Conservation (phyloP, 2,888 invertebrate species). For the Acrobeloides nanus region DNA sequence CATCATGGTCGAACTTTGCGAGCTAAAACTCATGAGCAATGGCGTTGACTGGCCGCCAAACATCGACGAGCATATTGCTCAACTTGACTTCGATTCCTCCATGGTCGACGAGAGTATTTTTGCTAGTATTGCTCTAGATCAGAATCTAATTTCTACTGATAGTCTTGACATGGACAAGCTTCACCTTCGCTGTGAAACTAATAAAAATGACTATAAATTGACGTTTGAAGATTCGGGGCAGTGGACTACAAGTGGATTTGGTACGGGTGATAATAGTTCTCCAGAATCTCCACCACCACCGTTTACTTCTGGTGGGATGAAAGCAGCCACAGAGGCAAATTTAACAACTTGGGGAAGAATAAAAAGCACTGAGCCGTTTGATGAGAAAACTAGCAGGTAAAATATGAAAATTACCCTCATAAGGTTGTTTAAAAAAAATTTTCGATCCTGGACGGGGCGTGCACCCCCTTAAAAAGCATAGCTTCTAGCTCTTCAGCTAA, state of each 20-base stretch:
- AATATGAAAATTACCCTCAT: no score
- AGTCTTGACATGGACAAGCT: constrained; percentile 45
- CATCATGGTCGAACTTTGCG: constrained; percentile 37
- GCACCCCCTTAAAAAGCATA: no score
- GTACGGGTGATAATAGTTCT: constrained; percentile 15
- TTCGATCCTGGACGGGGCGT: no score
- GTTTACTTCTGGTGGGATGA: not conserved
- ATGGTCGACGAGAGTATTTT: constrained; percentile 28
- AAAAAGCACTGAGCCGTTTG: constrained; percentile 29
- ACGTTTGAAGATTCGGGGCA: constrained; percentile 51
- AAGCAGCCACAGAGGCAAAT: no score
- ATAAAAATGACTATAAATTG: constrained; percentile 51
- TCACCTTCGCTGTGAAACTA: constrained; percentile 32
- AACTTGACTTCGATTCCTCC: constrained; percentile 48
- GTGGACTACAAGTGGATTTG: constrained; percentile 37
- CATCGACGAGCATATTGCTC: constrained; percentile 51
- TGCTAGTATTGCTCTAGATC: constrained; percentile 17
- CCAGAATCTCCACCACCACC: no score
- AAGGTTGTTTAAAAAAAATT: no score
- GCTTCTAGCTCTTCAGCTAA: no score
- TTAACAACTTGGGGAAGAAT: constrained; percentile 54
- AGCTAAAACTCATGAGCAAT: constrained; percentile 21
- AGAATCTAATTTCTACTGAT: constrained; percentile 48
- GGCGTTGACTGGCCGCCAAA: constrained; percentile 38
- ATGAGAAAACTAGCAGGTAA: constrained; percentile 32